phyloP scores from a whole-genome alignment of 2,113 vertebrate genomes.

The Callithrix jacchus region DNA sequence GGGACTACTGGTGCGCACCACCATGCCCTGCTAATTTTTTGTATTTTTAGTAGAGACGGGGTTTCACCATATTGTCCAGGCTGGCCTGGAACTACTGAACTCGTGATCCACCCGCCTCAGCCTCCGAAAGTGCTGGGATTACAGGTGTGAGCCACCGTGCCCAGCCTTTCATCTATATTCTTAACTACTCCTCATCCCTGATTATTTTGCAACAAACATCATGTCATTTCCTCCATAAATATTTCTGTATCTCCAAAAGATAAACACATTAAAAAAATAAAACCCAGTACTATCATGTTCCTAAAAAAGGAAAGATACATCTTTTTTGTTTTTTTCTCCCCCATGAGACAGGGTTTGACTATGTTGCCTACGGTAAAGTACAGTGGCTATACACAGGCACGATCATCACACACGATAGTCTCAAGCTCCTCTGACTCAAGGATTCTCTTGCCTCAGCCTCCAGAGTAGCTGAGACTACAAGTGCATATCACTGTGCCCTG shows the following conservation, averaged over 20 bases:
- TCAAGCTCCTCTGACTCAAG: neutral
- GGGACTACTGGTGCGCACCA: too few relatives aligned
- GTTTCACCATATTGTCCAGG: too few relatives aligned
- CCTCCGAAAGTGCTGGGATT: too few relatives aligned
- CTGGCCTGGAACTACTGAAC: too few relatives aligned
- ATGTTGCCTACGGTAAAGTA: neutral
- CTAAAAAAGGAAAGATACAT: neutral
- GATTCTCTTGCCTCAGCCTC: neutral
- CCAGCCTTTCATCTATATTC: neutral
- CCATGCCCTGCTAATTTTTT: too few relatives aligned
- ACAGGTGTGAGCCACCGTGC: too few relatives aligned
- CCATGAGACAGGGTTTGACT: neutral
- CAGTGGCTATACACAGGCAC: neutral
- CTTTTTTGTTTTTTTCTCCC: neutral
- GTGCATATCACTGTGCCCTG: neutral
- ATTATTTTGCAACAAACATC: neutral
- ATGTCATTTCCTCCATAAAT: neutral
- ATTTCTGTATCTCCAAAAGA: neutral
- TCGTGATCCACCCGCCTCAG: too few relatives aligned
- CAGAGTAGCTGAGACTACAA: neutral
- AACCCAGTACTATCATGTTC: neutral
- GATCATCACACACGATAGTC: neutral
- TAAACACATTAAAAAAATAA: neutral
- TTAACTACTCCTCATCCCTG: neutral
- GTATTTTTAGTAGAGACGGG: too few relatives aligned